Evolutionary conservation across 2,113 vertebrate species (phyloP).

Genomic region (Clarias magur): DNA sequence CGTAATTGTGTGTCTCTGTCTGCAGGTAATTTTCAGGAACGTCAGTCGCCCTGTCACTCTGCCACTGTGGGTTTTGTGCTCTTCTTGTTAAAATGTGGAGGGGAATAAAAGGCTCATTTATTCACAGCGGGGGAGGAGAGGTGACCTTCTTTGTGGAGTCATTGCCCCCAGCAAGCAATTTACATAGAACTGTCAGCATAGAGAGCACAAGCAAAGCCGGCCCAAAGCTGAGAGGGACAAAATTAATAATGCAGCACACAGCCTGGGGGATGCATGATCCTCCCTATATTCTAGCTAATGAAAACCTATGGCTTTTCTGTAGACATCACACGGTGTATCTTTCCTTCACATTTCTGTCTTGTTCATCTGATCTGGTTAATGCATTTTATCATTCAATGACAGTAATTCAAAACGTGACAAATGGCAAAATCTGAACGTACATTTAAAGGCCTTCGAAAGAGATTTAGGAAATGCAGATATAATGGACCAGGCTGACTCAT

Average conservation of each 20-base stretch:
- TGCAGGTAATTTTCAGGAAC: slow-evolving; percentile 66
- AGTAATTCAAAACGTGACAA: slow-evolving; percentile 59
- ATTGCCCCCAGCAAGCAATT: slow-evolving; percentile 76
- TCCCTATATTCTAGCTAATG: slow-evolving; percentile 29
- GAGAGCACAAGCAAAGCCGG: slow-evolving; percentile 55
- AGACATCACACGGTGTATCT: slow-evolving; percentile 12
- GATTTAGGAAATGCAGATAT: slow-evolving; percentile 62
- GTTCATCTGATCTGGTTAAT: slow-evolving; percentile 32
- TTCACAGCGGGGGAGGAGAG: slow-evolving; percentile 69
- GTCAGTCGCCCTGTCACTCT: slow-evolving; percentile 59
- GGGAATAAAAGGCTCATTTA: slow-evolving; percentile 78
- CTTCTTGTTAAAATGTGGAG: slow-evolving; percentile 71
- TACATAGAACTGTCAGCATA: slow-evolving; percentile 77
- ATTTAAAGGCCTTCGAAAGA: slow-evolving; percentile 60
- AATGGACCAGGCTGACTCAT: slow-evolving; percentile 38
- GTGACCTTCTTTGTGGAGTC: slow-evolving; percentile 81
- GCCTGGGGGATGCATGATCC: slow-evolving; percentile 64
- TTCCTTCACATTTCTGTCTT: slow-evolving; percentile 25
- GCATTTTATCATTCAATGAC: slow-evolving; percentile 49
- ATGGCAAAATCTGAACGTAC: slow-evolving; percentile 58
- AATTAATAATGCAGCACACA: slow-evolving; percentile 73
- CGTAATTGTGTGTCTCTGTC: slow-evolving; percentile 68
- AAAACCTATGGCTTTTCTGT: slow-evolving; percentile 41
- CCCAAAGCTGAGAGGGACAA: slow-evolving; percentile 67
- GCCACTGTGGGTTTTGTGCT: slow-evolving; percentile 32